phyloP scores from a whole-genome alignment of 2,888 invertebrate species.

The Machimus atricapillus region DNA sequence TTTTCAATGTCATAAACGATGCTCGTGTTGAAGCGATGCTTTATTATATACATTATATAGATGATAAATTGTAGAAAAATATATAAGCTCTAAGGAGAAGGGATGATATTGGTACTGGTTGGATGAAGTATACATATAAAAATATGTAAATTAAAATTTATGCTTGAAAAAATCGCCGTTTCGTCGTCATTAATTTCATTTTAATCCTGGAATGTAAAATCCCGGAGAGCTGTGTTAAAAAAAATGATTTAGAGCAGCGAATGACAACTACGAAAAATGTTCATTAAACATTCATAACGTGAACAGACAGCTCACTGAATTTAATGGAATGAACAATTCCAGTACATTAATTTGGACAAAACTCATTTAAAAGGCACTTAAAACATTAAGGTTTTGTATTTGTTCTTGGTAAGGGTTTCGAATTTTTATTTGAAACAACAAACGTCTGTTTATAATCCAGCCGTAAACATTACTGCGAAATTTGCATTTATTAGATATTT shows the following conservation, averaged over 20 bases:
- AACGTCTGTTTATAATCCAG: neutral
- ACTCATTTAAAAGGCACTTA: neutral
- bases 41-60: neutral
- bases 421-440: neutral
- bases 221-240: neutral
- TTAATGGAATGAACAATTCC: neutral
- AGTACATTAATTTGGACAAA: neutral
- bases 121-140: neutral
- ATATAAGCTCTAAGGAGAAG: neutral
- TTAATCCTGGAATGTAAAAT: neutral
- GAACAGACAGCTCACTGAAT: neutral
- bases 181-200: neutral
- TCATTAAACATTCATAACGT: neutral
- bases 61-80: neutral
- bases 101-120: neutral
- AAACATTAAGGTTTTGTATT: neutral
- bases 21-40: neutral
- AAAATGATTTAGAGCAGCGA: neutral
- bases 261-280: neutral
- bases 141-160: neutral
- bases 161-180: neutral
- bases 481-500: neutral
- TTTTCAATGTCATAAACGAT: neutral
- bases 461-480: neutral
- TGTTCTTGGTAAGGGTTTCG: neutral